Evolutionary conservation across 2,113 vertebrate genomes (phyloP), one percentile per base, ranked within the genome.

Genomic region (Alces alces): DNA sequence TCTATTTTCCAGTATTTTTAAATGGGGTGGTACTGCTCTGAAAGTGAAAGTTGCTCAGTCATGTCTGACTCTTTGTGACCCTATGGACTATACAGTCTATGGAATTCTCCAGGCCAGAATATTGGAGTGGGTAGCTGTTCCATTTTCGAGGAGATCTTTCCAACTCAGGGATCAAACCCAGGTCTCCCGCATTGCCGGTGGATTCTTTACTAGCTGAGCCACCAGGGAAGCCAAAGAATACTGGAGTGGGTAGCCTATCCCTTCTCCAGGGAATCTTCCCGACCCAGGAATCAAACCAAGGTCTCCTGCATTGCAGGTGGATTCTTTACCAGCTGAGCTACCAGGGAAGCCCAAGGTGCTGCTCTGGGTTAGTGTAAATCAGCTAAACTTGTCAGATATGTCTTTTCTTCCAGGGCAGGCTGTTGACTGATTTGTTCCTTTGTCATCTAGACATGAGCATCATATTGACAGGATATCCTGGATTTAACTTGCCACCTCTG

Each of bases 1-100:
- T 92, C 50, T 90, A 30, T 92, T 86, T 86, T 70, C 21, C 84
- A 96, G 2, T 87, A 47, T 96, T 70, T 97, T 98, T 91, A 94
- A 94, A 93, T 91, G 57, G 45, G 15, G 33, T 61, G n/a, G 54
- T 97, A n/a, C 36, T 96, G 45, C 89, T 91, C 57, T 96, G n/a
- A 70, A 70, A 70, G 66, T 39, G 5, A 70, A 39, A 39, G 66
- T 70, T 10, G 0, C 19, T 39, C n/a, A 70, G 64, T 70, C 19
- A 2, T 39, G 10, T 70, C 66, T 70, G 66, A 70, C 66, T 70
- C 66, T 70, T 70, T 70, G n/a, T 0, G 10, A 70, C 66, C 66
- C 66, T 36, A 70, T 70, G 19, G n/a, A 70, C n/a, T 70, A 5
- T 70, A 70, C 10, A 70, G 66, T 70, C 66, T 36, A 70, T 70